Evolutionary conservation across 2,797 vertebrate species (phyloP).

Genomic region (Tamandua tetradactyla): DNA sequence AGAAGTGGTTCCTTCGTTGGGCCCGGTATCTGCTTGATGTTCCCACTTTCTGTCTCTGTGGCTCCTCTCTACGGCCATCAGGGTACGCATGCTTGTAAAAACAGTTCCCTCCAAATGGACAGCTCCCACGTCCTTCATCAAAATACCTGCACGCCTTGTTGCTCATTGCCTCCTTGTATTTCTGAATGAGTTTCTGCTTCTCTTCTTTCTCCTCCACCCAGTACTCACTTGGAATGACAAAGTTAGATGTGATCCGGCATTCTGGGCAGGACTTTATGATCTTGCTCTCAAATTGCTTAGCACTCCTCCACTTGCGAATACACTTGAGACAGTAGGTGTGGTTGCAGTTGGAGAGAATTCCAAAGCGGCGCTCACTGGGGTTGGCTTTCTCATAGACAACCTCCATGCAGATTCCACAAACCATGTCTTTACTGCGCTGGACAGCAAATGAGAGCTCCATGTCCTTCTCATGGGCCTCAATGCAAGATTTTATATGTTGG

Average conservation of each 20-base stretch:
- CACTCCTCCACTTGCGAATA: slow-evolving; percentile 98
- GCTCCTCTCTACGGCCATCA: slow-evolving; percentile 96
- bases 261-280: slow-evolving; percentile 99
- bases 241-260: slow-evolving; percentile 99
- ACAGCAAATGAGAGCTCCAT: slow-evolving; percentile 99
- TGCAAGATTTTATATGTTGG: no score
- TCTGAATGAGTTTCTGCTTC: slow-evolving; percentile 99
- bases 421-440: slow-evolving; percentile 99
- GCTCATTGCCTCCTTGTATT: slow-evolving; percentile 99
- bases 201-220: slow-evolving; percentile 99
- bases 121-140: slow-evolving; percentile 97
- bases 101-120: slow-evolving; percentile 98
- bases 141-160: slow-evolving; percentile 97
- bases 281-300: slow-evolving; percentile 99
- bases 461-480: slow-evolving; percentile 99
- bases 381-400: slow-evolving; percentile 98
- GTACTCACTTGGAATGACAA: slow-evolving; percentile 99
- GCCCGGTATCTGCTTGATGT: slow-evolving; percentile 93
- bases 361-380: slow-evolving; percentile 96
- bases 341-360: slow-evolving; percentile 98
- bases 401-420: slow-evolving; percentile 99
- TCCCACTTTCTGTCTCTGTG: slow-evolving; percentile 93
- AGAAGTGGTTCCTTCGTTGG: slow-evolving; percentile 94
- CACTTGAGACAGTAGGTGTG: slow-evolving; percentile 99
- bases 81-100: slow-evolving; percentile 99